phyloP scores from a whole-genome alignment of 2,113 vertebrate genomes.

The Eclectus roratus region DNA sequence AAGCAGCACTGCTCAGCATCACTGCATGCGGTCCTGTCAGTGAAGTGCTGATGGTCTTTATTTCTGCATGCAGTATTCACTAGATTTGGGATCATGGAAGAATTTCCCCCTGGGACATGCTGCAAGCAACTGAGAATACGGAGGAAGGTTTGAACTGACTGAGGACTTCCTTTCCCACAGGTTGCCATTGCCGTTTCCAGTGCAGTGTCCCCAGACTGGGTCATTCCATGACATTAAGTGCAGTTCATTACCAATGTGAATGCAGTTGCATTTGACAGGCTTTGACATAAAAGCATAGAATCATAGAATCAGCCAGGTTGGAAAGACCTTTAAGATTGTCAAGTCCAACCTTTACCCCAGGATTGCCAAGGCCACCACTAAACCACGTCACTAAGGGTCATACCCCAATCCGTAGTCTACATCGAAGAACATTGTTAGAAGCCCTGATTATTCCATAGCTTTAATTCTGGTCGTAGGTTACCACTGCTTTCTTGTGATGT shows the following conservation, averaged over 20 bases:
- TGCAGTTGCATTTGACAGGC: not conserved
- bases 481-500: not conserved
- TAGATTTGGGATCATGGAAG: not conserved
- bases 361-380: not conserved
- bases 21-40: accelerated
- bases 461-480: not conserved
- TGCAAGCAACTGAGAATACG: not conserved
- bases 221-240: not conserved
- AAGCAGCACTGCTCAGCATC: not conserved
- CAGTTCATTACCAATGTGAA: not conserved
- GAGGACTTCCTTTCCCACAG: not conserved
- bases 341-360: not conserved
- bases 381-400: not conserved
- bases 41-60: not conserved
- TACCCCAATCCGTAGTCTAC: not conserved
- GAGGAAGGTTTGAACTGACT: not conserved
- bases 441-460: not conserved
- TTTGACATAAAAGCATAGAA: not conserved
- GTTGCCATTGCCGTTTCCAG: not conserved
- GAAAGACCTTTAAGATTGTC: not conserved
- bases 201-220: not conserved
- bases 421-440: not conserved
- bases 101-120: not conserved
- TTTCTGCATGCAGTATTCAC: not conserved
- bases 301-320: not conserved